These are phyloP conservation scores for Orthosia cruda DNA, from an alignment of 2,888 invertebrate species.

Conservation along the genomic window DNA sequence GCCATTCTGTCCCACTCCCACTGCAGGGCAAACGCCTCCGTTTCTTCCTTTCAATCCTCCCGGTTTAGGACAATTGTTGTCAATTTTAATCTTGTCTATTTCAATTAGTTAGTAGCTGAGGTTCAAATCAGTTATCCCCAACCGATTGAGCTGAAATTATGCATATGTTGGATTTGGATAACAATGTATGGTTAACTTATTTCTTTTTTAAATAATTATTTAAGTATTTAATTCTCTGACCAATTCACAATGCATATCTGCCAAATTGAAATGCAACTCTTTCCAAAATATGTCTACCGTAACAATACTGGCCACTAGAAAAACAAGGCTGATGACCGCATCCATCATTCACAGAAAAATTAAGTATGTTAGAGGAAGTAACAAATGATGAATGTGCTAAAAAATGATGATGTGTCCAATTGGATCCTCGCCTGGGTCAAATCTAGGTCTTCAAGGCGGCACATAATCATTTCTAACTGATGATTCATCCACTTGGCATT, in stretches of 20 bases:
- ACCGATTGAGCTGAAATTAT: no score
- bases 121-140: no score
- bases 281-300: neutral
- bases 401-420: constrained; percentile 36
- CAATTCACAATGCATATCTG: neutral
- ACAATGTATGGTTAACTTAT: no score
- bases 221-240: no score
- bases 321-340: constrained; percentile 18
- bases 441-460: constrained; percentile 48
- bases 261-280: neutral
- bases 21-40: no score
- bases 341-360: constrained; percentile 12
- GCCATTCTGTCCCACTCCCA: no score
- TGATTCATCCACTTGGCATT: constrained; percentile 61
- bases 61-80: no score
- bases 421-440: constrained; percentile 32
- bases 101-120: no score
- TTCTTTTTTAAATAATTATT: no score
- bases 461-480: constrained; percentile 34
- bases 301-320: neutral
- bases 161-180: no score
- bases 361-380: constrained; percentile 29
- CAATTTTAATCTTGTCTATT: no score
- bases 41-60: no score
- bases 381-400: constrained; percentile 31